These are phyloP conservation scores for Monoplex corrugatus DNA, from an alignment of 2,888 invertebrate genomes.

Conservation along the genomic window DNA sequence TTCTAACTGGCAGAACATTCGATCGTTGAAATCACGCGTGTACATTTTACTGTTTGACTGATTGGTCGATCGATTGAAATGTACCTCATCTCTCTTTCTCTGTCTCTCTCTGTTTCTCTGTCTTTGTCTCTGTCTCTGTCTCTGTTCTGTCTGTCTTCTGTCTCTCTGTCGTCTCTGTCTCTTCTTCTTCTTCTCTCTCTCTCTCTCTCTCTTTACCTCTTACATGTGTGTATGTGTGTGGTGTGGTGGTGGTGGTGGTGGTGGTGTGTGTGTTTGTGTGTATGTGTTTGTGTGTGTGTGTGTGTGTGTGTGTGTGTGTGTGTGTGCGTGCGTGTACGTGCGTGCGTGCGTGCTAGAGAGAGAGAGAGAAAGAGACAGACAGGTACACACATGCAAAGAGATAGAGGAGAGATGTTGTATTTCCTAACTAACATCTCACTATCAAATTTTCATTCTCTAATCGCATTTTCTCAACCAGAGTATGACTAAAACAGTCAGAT, in stretches of 20 bases:
- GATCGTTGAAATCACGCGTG: no score
- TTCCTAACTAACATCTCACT: no score
- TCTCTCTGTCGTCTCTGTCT: background rate
- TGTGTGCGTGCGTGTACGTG: background rate
- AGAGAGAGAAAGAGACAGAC: no score
- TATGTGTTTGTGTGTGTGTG: background rate
- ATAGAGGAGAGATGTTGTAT: no score
- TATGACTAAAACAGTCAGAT: no score
- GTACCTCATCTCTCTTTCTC: background rate
- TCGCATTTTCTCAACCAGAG: no score
- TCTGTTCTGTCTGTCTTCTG: background rate
- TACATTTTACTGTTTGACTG: background rate
- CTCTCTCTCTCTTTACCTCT: background rate
- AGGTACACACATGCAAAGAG: no score
- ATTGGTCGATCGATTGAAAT: background rate
- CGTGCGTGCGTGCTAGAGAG: background rate
- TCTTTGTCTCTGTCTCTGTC: background rate
- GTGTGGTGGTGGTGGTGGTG: no score
- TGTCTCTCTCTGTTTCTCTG: background rate
- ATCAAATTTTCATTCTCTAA: no score
- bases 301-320: conserved; percentile 1
- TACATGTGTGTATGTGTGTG: no score
- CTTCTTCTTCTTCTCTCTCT: background rate
- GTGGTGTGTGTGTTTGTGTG: background rate
- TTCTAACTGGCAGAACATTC: no score